Percentiles rank a stretch among this genome's conserved stretches.
Conservation (phyloP, 2,113 vertebrate genomes). For the Pica pica region DNA sequence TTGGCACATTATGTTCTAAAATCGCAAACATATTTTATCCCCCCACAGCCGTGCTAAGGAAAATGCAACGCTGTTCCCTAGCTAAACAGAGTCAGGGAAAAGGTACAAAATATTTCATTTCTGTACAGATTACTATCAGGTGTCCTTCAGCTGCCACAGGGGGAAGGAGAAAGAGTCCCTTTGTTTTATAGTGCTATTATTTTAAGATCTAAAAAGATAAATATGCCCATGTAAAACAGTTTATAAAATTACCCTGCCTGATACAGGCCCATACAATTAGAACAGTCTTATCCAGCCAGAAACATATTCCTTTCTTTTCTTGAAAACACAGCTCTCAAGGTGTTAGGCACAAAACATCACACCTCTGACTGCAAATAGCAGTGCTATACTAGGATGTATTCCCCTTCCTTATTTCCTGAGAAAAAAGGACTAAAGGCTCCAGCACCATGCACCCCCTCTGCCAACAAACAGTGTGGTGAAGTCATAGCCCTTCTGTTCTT, state of each 20-base stretch:
- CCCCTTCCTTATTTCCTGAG: background rate
- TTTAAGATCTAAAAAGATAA: background rate
- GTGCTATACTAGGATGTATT: background rate
- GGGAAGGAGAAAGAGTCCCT: background rate
- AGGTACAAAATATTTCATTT: background rate
- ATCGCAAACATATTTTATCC: background rate
- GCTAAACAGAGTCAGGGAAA: background rate
- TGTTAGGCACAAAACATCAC: background rate
- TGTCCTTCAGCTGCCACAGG: background rate
- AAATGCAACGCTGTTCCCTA: background rate
- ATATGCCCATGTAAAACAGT: background rate
- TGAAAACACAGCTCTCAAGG: background rate
- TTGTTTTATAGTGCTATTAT: background rate
- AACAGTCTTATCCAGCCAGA: background rate
- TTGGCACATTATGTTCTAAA: background rate
- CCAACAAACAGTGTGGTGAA: accelerated
- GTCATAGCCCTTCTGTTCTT: background rate
- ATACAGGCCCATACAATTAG: background rate
- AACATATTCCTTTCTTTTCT: background rate
- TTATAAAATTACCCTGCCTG: background rate
- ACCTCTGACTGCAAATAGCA: background rate
- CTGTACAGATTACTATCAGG: background rate
- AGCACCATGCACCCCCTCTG: background rate
- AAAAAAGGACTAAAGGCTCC: background rate
- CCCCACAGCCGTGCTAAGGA: background rate